A percentile compares a stretch with the other conserved stretches of the same genome.
These are phyloP conservation scores for Marcusenius ussheri DNA, from an alignment of 2,113 vertebrate species.

Conservation along the genomic window DNA sequence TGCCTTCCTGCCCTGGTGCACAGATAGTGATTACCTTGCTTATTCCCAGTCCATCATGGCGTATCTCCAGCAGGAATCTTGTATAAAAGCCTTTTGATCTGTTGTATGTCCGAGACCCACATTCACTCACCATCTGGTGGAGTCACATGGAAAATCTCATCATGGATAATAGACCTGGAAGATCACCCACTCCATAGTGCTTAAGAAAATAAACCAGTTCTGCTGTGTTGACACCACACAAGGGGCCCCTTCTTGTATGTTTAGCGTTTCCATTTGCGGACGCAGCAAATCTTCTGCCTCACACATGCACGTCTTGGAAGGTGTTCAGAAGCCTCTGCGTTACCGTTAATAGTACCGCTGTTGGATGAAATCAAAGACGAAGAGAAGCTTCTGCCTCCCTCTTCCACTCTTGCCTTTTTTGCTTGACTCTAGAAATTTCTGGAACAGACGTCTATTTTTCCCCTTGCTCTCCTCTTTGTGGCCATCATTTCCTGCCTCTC, in stretches of 20 bases:
- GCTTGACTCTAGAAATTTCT: background rate
- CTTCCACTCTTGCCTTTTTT: background rate
- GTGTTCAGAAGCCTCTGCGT: background rate
- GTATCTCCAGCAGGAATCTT: background rate
- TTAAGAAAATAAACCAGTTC: constrained; percentile 7
- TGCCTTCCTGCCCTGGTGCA: background rate
- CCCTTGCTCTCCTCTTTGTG: background rate
- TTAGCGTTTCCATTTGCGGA: background rate
- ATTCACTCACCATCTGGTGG: background rate
- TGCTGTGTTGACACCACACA: background rate
- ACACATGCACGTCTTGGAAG: background rate
- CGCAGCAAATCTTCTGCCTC: background rate
- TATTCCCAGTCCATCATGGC: no score
- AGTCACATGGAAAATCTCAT: background rate
- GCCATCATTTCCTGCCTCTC: background rate
- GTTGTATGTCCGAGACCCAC: background rate
- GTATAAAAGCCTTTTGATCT: background rate
- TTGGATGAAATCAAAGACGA: background rate
- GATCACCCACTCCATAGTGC: background rate
- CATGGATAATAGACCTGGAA: background rate
- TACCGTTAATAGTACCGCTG: background rate
- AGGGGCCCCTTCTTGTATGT: background rate
- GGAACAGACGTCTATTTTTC: background rate
- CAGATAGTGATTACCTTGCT: background rate
- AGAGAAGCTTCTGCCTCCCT: background rate